Evolutionary conservation across 2,888 invertebrate species (phyloP), one percentile per base, ranked within the genome.

Genomic region (Mythimna albipuncta): DNA sequence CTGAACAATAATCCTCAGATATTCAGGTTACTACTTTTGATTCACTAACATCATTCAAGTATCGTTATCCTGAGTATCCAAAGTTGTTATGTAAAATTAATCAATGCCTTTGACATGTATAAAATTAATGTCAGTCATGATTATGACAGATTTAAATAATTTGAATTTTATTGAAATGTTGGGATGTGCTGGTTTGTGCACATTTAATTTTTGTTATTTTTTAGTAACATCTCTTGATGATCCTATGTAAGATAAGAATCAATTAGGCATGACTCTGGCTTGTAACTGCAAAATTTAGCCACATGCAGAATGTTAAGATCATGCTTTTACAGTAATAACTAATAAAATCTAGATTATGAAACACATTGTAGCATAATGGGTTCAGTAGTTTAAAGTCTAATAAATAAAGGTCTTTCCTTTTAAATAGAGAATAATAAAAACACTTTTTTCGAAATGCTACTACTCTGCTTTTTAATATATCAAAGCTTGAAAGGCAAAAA

Each of bases 271-370:
- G 16, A 13, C 19, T 44, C 19, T 58, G 32, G 6, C 41, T 71
- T 57, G 21, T 35, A 21, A 57, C 10, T 65, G 11, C 11, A 44
- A 67, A 32, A 58, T 21, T 13, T 21, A 2, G 26, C 13, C 9
- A 41, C 11, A 59, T 35, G 41, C 6, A 16, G n/a, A 59, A n/a
- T 41, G 19, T 58, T 41, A 52, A 35, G 11, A 74, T 62, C 38
- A 54, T 57, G 61, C 64, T 75, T 78, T 58, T 81, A 58, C 52
- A 70, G 65, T 64, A 66, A 69, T 50, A 59, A 16, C 11, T 54
- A 58, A 58, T 47, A 35, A 63, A 64, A 83, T 84, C 75, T 72
- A 78, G 59, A 72, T 64, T 78, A 69, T 64, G 68, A 74, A 83
- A 76, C 71, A 71, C 10, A 55, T 75, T n/a, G n/a, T 32, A 21